Percentiles rank a stretch among this genome's conserved stretches.
Evolutionary conservation across 2,888 invertebrate genomes (phyloP).

Genomic region (Scaptomyza parva): DNA sequence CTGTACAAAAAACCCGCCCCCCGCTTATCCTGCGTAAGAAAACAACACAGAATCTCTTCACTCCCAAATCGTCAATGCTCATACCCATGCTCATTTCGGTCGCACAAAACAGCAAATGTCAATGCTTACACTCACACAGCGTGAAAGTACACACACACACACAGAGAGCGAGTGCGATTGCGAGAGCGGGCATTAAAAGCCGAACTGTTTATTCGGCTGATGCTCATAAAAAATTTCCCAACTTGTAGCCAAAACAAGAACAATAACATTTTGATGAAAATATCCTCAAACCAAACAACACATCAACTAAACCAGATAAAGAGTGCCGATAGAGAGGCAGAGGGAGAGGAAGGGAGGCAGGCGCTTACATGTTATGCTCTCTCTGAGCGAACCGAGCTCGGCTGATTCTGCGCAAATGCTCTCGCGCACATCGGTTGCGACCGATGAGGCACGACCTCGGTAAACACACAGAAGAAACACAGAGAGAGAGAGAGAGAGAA

Average conservation of each 20-base stretch:
- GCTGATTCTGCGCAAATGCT: constrained; percentile 50
- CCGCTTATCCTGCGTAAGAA: neutral
- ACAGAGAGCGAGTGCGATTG: neutral
- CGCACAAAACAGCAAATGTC: constrained; percentile 54
- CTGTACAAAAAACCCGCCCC: neutral
- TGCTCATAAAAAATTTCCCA: constrained; percentile 49
- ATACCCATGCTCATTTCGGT: constrained; percentile 31
- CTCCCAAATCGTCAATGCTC: constrained; percentile 40
- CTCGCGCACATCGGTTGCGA: constrained; percentile 23
- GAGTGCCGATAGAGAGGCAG: neutral
- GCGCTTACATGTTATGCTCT: neutral
- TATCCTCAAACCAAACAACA: constrained; percentile 18
- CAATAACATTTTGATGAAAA: constrained; percentile 35
- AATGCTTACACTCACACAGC: constrained; percentile 41
- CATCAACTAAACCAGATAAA: neutral
- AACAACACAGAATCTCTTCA: constrained; percentile 38
- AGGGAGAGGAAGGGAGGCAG: neutral
- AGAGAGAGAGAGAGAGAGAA: too few species aligned
- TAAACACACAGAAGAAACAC: neutral
- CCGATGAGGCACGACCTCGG: neutral
- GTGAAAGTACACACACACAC: neutral
- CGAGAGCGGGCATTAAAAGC: constrained; percentile 7
- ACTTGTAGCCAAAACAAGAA: constrained; percentile 46
- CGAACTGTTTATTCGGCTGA: constrained; percentile 14
- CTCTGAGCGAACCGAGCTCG: constrained; percentile 1